Base-by-base conservation (phyloP, 2,113 vertebrate species). In the Gymnocephalus cernua region DNA sequence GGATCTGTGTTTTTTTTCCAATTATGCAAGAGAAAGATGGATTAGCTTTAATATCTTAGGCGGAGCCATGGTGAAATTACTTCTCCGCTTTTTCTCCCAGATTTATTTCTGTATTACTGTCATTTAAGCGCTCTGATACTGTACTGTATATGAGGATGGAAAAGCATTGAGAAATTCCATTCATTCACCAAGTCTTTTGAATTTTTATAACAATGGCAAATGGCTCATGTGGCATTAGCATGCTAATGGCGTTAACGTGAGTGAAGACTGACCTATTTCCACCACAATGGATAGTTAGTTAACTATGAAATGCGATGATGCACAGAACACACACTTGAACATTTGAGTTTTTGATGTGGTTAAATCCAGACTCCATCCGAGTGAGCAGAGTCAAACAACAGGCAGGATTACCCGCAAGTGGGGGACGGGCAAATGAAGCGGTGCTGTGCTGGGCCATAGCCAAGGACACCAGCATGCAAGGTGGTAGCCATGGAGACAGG, bases 401-500 rank as follows among this genome's bases (percentile, higher is more conserved):
- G 80, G 74, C 73, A 50, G 71, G 83, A 90, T 83, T 86, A 81
- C 23, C 82, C 0, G 38, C 12, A 25, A 61, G 61, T 58, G 77
- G 73, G 53, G 57, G 38, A n/a, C 11, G 44, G 80, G 76, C 29
- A 38, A 63, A 80, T 58, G 63, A 77, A 66, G 59, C 25, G 21
- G 50, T 4, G 67, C 78, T 65, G 82, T 63, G 80, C 82, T 81
- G 87, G 80, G 80, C 80, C 38, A 41, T 38, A 84, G 91, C 90
- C 91, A 92, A 92, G 90, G 91, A 92, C 89, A 85, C 78, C 73
- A 81, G 89, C 84, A 78, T 86, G 86, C 84, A 89, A 90, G 89
- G 86, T 89, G 90, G 92, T 93, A 79, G 86, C 77, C 91, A 93
- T 93, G 89, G 91, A 90, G 91, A 93, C 91, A 92, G 92, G 90